Evolutionary conservation across 2,113 vertebrate species (phyloP).

Genomic region (Haplotaxodon microlepis): DNA sequence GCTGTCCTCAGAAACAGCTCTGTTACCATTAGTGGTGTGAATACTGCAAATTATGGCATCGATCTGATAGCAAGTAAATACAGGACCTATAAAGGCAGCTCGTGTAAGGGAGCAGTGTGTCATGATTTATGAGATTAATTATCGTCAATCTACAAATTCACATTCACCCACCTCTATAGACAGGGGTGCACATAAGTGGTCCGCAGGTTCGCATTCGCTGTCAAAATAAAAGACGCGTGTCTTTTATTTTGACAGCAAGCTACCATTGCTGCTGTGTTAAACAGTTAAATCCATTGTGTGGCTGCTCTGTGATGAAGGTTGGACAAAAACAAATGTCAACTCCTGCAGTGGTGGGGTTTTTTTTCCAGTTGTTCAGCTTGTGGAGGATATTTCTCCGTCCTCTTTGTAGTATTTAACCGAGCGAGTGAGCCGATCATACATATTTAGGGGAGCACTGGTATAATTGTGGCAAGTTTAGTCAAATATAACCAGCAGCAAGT

Average conservation of each 20-base stretch:
- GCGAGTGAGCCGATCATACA: neutral
- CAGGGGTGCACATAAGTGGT: neutral
- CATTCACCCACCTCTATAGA: neutral
- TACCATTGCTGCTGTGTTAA: neutral
- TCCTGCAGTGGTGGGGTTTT: neutral
- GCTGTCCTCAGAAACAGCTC: neutral
- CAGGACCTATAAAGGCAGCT: neutral
- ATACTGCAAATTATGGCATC: neutral
- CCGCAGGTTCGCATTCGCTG: neutral
- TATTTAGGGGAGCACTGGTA: neutral
- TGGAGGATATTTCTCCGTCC: neutral
- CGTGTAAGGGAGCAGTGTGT: neutral
- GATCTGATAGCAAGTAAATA: neutral
- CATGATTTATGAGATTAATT: neutral
- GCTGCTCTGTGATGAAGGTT: neutral
- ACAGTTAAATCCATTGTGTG: neutral
- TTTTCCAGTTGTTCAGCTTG: neutral
- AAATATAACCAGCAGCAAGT: neutral
- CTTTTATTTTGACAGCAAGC: neutral
- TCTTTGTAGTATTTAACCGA: neutral
- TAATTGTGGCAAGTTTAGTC: neutral
- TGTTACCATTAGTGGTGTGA: neutral
- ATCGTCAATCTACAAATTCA: neutral
- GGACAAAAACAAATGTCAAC: neutral
- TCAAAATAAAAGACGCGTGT: neutral